Evolutionary conservation across 1,140 invertebrate species (phyloP).

Genomic region (Pseudomyrmex sp.): DNA sequence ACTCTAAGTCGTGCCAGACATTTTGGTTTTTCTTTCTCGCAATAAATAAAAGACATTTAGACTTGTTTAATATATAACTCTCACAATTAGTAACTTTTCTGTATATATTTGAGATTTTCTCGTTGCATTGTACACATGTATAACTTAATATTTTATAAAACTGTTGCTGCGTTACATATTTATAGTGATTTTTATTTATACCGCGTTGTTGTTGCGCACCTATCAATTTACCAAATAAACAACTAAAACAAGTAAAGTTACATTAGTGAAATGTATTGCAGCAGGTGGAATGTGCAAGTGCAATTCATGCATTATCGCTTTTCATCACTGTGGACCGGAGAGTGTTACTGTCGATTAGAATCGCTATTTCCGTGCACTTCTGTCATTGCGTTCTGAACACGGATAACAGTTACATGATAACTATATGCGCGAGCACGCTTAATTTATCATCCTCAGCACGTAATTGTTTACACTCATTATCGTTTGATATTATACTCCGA

Average conservation of each 20-base stretch:
- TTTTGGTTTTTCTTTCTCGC: background rate
- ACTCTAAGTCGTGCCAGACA: background rate
- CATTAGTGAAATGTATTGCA: background rate
- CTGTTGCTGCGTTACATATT: too few species aligned
- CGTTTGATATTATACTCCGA: slow-evolving; percentile 44
- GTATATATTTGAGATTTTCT: too few species aligned
- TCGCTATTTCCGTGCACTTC: slow-evolving; percentile 17
- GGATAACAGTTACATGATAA: slow-evolving; percentile 30
- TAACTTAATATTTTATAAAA: too few species aligned
- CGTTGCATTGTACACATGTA: too few species aligned
- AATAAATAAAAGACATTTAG: background rate
- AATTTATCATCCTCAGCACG: slow-evolving; percentile 45
- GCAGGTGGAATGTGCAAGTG: background rate
- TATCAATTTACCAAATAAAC: too few species aligned
- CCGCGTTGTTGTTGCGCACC: too few species aligned
- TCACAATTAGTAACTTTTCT: background rate
- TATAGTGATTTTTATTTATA: too few species aligned
- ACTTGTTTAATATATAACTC: slow-evolving; percentile 1
- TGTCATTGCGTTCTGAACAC: slow-evolving; percentile 16
- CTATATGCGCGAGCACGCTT: slow-evolving; percentile 18
- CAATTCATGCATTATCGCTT: background rate
- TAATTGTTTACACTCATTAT: slow-evolving; percentile 55
- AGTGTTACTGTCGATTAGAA: slow-evolving; percentile 21
- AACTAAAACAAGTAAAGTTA: too few species aligned
- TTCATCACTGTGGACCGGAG: background rate